These are phyloP conservation scores for Anastrepha obliqua DNA, from an alignment of 1,140 invertebrate species.

Conservation along the genomic window DNA sequence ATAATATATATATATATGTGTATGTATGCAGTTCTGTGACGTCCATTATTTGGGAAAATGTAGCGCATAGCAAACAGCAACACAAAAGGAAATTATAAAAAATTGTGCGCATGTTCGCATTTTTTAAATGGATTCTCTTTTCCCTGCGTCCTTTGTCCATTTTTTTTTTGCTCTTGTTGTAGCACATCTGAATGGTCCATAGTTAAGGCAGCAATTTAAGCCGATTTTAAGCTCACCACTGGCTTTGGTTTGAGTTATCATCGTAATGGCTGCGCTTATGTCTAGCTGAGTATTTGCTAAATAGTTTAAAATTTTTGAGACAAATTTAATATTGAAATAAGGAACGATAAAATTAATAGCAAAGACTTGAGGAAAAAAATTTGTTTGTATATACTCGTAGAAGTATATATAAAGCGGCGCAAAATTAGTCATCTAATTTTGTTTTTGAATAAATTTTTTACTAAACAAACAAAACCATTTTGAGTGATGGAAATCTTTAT, in stretches of 20 bases:
- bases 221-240: conserved; percentile 1
- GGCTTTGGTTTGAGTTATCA: background rate
- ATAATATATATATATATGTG: background rate
- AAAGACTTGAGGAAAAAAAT: too few species aligned
- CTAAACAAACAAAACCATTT: too few species aligned
- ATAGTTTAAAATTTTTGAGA: too few species aligned
- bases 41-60: background rate
- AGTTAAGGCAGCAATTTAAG: conserved; percentile 31
- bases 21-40: background rate
- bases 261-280: background rate
- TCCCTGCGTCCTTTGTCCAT: background rate
- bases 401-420: too few species aligned
- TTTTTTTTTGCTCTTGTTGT: background rate
- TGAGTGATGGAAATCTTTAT: too few species aligned
- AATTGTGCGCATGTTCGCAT: conserved; percentile 4
- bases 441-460: too few species aligned
- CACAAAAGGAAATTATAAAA: background rate
- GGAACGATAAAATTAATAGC: too few species aligned
- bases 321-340: too few species aligned
- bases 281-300: too few species aligned
- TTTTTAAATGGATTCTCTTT: conserved; percentile 8
- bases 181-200: conserved; percentile 14
- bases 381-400: too few species aligned
- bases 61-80: background rate
- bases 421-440: too few species aligned